A percentile compares a stretch with the other conserved stretches of the same genome.
Evolutionary conservation across 2,797 vertebrate species (phyloP).

Genomic region (Galagoides demidoff): DNA sequence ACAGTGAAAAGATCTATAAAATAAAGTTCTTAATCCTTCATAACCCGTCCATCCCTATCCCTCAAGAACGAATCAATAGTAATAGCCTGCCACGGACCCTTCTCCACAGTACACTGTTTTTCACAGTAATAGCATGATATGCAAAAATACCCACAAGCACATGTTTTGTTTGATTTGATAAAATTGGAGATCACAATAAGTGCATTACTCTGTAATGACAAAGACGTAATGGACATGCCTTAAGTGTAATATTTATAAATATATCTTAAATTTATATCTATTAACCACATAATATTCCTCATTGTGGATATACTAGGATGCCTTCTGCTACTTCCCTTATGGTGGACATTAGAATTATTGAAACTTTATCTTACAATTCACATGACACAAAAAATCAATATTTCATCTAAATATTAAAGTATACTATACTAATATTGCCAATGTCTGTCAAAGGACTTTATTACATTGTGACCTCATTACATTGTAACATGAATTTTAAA

Average conservation of each 20-base stretch:
- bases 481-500: neutral
- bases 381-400: neutral
- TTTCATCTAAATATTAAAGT: neutral
- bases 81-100: neutral
- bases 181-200: neutral
- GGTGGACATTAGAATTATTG: neutral
- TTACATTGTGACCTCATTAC: neutral
- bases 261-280: constrained; percentile 31
- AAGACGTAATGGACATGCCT: neutral
- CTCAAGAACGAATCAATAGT: neutral
- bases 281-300: neutral
- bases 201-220: neutral
- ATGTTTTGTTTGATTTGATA: neutral
- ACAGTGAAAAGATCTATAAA: neutral
- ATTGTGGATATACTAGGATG: neutral
- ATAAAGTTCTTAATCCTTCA: neutral
- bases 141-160: neutral
- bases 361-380: constrained; percentile 18
- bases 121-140: neutral
- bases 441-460: neutral
- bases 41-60: neutral
- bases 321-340: neutral
- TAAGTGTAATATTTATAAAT: neutral
- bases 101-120: neutral
- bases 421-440: neutral